Base-by-base conservation (phyloP, 2,888 invertebrate species). In the Lampropteryx suffumata region DNA sequence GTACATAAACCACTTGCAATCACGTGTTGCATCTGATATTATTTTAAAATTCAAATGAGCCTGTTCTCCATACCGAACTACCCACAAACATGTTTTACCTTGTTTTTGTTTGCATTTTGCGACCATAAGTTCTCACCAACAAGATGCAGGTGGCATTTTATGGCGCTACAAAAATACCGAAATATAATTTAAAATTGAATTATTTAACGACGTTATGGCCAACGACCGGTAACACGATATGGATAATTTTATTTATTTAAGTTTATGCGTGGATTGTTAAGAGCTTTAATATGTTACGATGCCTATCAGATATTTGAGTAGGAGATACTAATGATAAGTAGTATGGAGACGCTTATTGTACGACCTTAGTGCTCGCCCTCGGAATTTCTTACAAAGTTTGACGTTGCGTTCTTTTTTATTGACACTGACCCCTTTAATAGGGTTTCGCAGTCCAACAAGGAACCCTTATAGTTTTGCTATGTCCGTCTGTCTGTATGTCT, bases 161-260 rank as follows among this genome's bases (percentile, higher is more conserved):
- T 57, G 51, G 47, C 17, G 34, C 35, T 50, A 55, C 55, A 54
- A 50, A 58, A 47, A 61, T 50, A 57, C 53, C 54, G 41, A 62
- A 69, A 64, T 52, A 72, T 67, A 71, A 65, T 63, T 62, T 67
- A 43, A 72, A 81, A 84, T 84, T 81, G 79, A 84, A 82, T 83
- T 82, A 84, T 83, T 82, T 73, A 76, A 81, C 74, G 72, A 69
- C 56, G 58, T 27, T 5, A 37, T 33, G 40, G 50, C 33, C 50
- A 52, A 65, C 63, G 66, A 65, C 59, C 63, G 55, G 59, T 53
- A 58, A 62, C 55, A 58, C 62, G 59, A 57, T 53, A 65, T 61
- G 61, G 61, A 70, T 81, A 66, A 80, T 80, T 81, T 76, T 76
- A 78, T 79, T 78, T 78, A 76, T 77, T 73, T 69, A 70, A 64